Evolutionary conservation across 1,140 invertebrate genomes (phyloP), one percentile per base, ranked within the genome.

Genomic region (Heliconius nattereri): DNA sequence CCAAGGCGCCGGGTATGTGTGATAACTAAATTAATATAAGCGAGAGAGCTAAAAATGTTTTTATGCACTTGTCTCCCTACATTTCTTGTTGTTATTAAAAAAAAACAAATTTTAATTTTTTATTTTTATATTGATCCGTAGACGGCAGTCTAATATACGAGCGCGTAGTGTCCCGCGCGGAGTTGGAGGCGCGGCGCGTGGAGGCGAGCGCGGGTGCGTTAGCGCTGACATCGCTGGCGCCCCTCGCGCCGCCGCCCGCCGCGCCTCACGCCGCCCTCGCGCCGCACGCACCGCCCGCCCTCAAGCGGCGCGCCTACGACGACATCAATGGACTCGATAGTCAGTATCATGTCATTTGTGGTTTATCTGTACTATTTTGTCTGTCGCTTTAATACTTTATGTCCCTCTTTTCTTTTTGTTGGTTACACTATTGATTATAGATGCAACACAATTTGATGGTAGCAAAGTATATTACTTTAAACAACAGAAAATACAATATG

Each of bases 241-340:
- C 57, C 2, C 23, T 20, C 57, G 57, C 57, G n/a, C n/a, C 60
- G 3, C 60, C 60, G 57, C 57, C n/a, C 8, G 3, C 3, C 70
- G 95, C 95, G 71, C 95, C 95, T 86, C 94, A 79, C 16, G 52
- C 73, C 45, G 85, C 94, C 71, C 79, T 73, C 81, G 57, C 80
- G 40, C 71, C 76, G 54, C 93, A 35, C 49, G 95, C 95, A 75
- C 78, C 89, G 82, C 87, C 95, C 93, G 82, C 90, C 79, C 87
- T 95, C 93, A 92, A 95, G 94, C 81, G 96, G 88, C 95, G 95
- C 84, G 91, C 95, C 7, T 98, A 98, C 92, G 98, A 98, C 86
- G 98, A 98, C 91, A 96, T 97, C 81, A 98, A 98, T 95, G 98
- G 98, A 81, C 96, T 98, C 84, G 97, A 98, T 95, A 97, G 97